Evolutionary conservation across 2,113 vertebrate genomes (phyloP).

Genomic region (Sceloporus tristichus): DNA sequence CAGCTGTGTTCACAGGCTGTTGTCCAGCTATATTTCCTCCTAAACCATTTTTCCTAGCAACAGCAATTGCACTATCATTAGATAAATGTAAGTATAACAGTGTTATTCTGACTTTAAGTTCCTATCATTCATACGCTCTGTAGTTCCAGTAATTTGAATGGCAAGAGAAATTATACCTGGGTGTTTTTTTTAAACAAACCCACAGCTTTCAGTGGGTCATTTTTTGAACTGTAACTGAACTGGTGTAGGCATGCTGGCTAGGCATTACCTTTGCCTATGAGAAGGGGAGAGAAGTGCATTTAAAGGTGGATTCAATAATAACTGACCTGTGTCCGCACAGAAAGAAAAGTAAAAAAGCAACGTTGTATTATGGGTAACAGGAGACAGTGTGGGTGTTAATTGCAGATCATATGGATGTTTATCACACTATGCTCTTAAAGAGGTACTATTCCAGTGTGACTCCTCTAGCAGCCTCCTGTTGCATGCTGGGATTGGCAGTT

Average conservation of each 20-base stretch:
- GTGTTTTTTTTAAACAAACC: background rate
- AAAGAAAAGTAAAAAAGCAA: constrained; percentile 1
- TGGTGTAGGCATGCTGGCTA: background rate
- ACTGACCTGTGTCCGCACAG: background rate
- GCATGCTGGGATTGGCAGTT: too few species aligned
- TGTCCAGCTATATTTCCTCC: constrained; percentile 58
- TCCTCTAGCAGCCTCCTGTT: too few species aligned
- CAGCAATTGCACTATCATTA: constrained; percentile 43
- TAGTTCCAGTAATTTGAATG: constrained; percentile 23
- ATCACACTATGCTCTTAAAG: too few species aligned
- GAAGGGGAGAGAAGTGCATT: background rate
- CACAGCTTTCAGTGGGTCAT: constrained; percentile 1
- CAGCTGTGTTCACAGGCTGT: constrained; percentile 60
- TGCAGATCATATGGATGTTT: background rate
- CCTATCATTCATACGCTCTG: background rate
- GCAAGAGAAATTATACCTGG: constrained; percentile 6
- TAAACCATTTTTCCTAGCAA: constrained; percentile 43
- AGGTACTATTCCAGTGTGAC: too few species aligned
- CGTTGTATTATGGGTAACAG: constrained; percentile 7
- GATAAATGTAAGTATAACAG: constrained; percentile 56
- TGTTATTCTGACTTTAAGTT: constrained; percentile 41
- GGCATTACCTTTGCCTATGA: background rate
- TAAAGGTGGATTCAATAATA: constrained; percentile 1
- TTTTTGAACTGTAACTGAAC: constrained; percentile 5
- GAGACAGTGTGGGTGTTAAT: background rate